phyloP scores from a whole-genome alignment of 2,797 vertebrate genomes.

The Sparus aurata region DNA sequence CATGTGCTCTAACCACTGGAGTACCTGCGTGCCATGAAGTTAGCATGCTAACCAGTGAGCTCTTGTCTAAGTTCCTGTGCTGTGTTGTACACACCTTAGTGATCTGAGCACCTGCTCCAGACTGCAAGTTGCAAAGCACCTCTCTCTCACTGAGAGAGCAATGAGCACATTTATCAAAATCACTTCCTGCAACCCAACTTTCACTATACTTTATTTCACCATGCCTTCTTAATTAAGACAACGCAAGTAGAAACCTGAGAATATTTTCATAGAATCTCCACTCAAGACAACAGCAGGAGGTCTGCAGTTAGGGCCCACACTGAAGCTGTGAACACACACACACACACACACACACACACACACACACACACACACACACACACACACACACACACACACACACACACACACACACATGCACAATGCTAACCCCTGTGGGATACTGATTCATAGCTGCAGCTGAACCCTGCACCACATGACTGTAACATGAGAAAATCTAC shows the following conservation, averaged over 20 bases:
- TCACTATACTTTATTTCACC: neutral
- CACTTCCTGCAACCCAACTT: neutral
- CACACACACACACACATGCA: constrained; percentile 7
- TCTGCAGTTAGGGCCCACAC: constrained; percentile 7
- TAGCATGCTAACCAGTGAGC: no score
- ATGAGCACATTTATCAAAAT: neutral
- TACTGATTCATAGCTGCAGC: constrained; percentile 52
- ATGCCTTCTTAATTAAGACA: neutral
- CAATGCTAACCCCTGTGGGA: constrained; percentile 12
- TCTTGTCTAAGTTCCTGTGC: no score
- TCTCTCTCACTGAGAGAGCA: no score
- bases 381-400: no score
- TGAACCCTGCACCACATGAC: constrained; percentile 45
- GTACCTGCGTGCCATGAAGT: no score
- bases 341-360: no score
- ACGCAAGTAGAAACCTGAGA: neutral
- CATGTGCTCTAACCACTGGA: no score
- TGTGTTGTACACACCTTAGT: no score
- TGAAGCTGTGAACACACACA: neutral
- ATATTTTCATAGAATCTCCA: neutral
- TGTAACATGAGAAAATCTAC: constrained; percentile 39
- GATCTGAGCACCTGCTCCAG: no score
- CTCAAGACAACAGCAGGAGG: constrained; percentile 24
- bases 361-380: no score
- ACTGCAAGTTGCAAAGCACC: no score